These are phyloP conservation scores for Caenorhabditis sp. DNA, from an alignment of 2,888 invertebrate species.

Conservation along the genomic window DNA sequence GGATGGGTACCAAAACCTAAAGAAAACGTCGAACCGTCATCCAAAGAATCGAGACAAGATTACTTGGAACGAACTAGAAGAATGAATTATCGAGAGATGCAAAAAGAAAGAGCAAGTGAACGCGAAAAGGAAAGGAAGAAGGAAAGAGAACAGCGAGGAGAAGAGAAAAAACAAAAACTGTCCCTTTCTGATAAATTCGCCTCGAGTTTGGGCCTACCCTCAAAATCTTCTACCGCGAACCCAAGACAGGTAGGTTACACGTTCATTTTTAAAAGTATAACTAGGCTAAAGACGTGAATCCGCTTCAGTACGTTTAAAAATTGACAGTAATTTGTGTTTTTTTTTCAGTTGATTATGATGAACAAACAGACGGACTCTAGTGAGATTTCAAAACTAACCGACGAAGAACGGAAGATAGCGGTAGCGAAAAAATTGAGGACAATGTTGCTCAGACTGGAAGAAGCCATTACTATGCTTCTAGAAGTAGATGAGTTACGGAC, in stretches of 20 bases:
- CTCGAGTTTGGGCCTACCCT: constrained; percentile 43
- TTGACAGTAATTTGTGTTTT: too few species aligned
- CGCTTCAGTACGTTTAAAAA: too few species aligned
- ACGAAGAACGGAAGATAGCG: constrained; percentile 31
- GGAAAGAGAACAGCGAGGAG: constrained; percentile 27
- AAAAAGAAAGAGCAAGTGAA: constrained; percentile 35
- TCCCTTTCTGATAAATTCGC: constrained; percentile 40
- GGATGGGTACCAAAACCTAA: constrained; percentile 29
- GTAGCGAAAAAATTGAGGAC: constrained; percentile 57
- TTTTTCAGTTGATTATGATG: constrained; percentile 22
- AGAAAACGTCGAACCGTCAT: constrained; percentile 2
- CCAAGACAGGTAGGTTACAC: constrained; percentile 57
- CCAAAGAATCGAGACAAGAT: constrained; percentile 22
- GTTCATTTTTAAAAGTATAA: too few species aligned
- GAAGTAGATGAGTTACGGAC: constrained; percentile 53
- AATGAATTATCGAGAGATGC: constrained; percentile 37
- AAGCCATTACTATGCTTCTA: constrained; percentile 52
- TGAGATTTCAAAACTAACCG: constrained; percentile 19
- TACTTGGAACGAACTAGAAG: constrained; percentile 21
- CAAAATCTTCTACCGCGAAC: constrained; percentile 45
- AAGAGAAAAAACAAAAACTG: constrained; percentile 26
- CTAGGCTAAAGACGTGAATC: too few species aligned
- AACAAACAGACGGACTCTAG: constrained; percentile 22
- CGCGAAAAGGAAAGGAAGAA: constrained; percentile 24
- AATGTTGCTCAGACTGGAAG: constrained; percentile 61